Percentiles rank a stretch among this genome's conserved stretches.
Conservation (phyloP, 2,888 invertebrate species). For the Nephrotoma guestfalica region DNA sequence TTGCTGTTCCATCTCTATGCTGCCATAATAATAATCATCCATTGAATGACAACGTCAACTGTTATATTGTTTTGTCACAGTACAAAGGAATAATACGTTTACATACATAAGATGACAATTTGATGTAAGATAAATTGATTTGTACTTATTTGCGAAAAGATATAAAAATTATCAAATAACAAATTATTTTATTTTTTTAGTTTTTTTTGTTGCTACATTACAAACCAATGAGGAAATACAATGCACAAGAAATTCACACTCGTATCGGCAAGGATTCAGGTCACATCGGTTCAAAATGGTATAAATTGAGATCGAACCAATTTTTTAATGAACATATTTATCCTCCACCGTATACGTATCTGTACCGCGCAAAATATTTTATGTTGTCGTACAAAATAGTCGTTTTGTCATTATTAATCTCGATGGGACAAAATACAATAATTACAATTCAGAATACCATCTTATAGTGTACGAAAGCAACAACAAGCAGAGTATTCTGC, state of each 20-base stretch:
- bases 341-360: background rate
- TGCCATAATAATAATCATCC: background rate
- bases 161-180: background rate
- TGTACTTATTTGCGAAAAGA: background rate
- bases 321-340: background rate
- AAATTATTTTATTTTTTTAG: background rate
- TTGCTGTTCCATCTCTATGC: background rate
- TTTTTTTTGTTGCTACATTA: background rate
- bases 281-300: background rate
- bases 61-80: background rate
- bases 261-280: background rate
- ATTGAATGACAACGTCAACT: background rate
- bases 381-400: background rate
- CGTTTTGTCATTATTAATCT: constrained; percentile 4
- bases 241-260: background rate
- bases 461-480: background rate
- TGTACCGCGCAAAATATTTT: background rate
- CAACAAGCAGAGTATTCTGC: background rate
- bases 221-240: background rate
- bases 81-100: background rate
- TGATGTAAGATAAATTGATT: background rate
- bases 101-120: background rate
- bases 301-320: background rate
- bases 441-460: background rate
- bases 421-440: constrained; percentile 3